Conservation (phyloP, 2,888 invertebrate species). For the Hyposoter didymator region DNA sequence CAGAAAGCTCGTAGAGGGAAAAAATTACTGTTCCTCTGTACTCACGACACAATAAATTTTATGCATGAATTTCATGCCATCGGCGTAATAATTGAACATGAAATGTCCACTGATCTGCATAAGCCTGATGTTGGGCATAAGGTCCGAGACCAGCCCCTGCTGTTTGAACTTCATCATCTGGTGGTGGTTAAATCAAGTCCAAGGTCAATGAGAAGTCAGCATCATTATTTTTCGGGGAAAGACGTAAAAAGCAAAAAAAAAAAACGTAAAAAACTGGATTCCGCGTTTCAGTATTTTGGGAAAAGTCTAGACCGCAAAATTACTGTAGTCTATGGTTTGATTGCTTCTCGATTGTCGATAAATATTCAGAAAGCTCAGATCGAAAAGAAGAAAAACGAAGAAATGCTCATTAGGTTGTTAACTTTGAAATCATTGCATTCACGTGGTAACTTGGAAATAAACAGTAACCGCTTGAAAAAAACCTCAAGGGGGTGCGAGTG, state of each 20-base stretch:
- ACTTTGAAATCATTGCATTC: neutral
- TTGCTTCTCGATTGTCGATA: neutral
- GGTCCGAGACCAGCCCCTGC: slow-evolving; percentile 92
- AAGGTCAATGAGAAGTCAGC: neutral
- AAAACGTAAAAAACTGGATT: neutral
- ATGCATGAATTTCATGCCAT: slow-evolving; percentile 82
- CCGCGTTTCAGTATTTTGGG: neutral
- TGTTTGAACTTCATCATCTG: slow-evolving; percentile 87
- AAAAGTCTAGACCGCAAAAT: neutral
- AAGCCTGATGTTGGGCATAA: slow-evolving; percentile 92
- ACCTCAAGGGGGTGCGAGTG: neutral
- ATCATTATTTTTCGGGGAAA: slow-evolving; percentile 23
- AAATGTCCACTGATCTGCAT: slow-evolving; percentile 93
- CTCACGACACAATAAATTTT: slow-evolving; percentile 82
- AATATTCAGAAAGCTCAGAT: neutral
- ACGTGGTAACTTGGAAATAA: too few species aligned
- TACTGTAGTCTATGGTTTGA: neutral
- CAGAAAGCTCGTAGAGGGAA: too few species aligned
- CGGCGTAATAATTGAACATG: slow-evolving; percentile 90
- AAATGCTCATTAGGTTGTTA: neutral
- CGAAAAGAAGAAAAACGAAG: neutral
- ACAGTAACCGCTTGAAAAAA: neutral
- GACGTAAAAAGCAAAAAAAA: neutral
- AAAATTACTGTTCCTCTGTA: slow-evolving; percentile 50
- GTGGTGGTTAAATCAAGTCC: slow-evolving; percentile 23